phyloP scores from a whole-genome alignment of 2,888 invertebrate genomes.

The Phymatocera aterrima region DNA sequence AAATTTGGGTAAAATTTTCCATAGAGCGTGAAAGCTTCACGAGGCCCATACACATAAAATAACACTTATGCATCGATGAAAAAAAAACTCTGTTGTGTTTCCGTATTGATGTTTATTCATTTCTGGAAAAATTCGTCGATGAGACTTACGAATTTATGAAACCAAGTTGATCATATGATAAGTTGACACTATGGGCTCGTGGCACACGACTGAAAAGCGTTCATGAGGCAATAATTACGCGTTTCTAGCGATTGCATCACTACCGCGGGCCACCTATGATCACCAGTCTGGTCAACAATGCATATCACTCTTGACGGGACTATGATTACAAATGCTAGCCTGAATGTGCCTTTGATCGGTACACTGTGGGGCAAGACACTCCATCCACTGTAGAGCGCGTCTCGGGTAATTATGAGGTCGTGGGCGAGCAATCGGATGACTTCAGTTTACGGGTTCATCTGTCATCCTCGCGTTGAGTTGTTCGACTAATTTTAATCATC shows the following conservation, averaged over 20 bases:
- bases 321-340: conserved; percentile 46
- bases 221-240: conserved; percentile 46
- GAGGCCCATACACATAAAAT: neutral
- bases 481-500: neutral
- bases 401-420: neutral
- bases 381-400: neutral
- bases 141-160: conserved; percentile 4
- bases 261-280: neutral
- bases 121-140: neutral
- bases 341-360: conserved; percentile 48
- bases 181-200: neutral
- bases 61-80: neutral
- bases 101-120: neutral
- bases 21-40: neutral
- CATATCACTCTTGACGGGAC: conserved; percentile 45
- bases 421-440: conserved; percentile 7
- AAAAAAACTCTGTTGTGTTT: neutral
- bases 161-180: neutral
- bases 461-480: neutral
- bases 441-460: conserved; percentile 7
- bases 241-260: conserved; percentile 42
- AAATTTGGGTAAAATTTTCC: neutral
- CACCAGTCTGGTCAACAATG: conserved; percentile 45
- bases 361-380: conserved; percentile 17
- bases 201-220: conserved; percentile 19